Base-by-base conservation (phyloP, 2,888 invertebrate species). In the Drosophila formosana region DNA sequence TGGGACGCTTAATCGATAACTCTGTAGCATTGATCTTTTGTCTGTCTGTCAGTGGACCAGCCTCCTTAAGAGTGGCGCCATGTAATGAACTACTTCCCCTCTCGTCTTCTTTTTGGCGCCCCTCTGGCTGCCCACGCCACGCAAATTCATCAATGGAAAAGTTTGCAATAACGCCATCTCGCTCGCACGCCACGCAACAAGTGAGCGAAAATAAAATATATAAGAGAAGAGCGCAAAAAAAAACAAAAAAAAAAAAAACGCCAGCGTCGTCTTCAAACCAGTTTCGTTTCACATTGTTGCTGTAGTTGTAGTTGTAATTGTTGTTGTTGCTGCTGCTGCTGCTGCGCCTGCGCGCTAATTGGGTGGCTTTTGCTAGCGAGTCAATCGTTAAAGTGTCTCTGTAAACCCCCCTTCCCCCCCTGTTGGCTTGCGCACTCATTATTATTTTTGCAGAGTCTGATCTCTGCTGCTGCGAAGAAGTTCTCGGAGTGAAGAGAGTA, bases 71-170 rank as follows among this genome's bases (percentile, higher is more conserved):
- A 13, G 28, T 50, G n/a, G 26, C 26, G 46, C 43, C 13, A 25
- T 51, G 41, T 23, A 25, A 32, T 26, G 18, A 9, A 13, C 25
- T 18, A 7, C 23, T 13, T 8, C 7, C 11, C n/a, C 30, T n/a
- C 25, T 25, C 32, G 4, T 43, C 8, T 11, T 3, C 2, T 18
- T 18, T 18, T 18, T 18, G 18, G 18, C 18, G 18, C 25, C 26
- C 18, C 23, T 13, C 30, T 30, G 30, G 34, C 34, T 9, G 39
- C 23, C 26, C 9, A 9, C n/a, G 32, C 41, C 9, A 28, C 41
- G 57, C 60, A 85, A 80, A 86, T 80, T 88, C 83, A 88, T 83
- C 88, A 83, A 83, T 83, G 83, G 88, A 83, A 83, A 83, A 83
- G 80, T 88, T 85, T 88, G 88, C 88, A 85, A 85, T 68, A 49